These are phyloP conservation scores for Cataglyphis albicans DNA, from an alignment of 2,888 invertebrate genomes.

Conservation along the genomic window DNA sequence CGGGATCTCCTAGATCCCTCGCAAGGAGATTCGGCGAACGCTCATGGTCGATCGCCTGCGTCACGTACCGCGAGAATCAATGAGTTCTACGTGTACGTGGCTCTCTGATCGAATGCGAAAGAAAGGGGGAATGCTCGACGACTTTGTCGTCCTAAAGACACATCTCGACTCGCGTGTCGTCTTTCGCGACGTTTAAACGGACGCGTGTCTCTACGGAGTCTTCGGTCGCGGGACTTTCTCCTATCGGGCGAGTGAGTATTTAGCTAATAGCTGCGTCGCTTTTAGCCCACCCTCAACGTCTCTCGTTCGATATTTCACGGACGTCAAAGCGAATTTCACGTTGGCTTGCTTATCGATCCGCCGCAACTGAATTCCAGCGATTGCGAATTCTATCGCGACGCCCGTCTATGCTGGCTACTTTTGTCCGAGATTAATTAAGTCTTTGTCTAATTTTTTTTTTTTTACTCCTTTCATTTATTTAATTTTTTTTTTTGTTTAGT, in stretches of 20 bases:
- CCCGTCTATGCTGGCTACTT: not conserved
- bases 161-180: conserved; percentile 1
- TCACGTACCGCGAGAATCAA: conserved; percentile 77
- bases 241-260: not conserved
- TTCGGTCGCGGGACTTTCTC: not conserved
- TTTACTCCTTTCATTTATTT: not conserved
- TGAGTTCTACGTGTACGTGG: conserved; percentile 67
- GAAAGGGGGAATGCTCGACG: conserved; percentile 25
- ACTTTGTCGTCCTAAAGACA: not conserved
- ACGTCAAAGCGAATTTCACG: not conserved
- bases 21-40: conserved; percentile 37
- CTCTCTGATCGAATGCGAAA: conserved; percentile 62
- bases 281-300: not conserved
- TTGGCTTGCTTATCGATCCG: not conserved
- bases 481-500: not conserved
- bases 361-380: not conserved
- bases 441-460: not conserved
- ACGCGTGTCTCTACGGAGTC: not conserved
- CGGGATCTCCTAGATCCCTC: not conserved
- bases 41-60: conserved; percentile 70
- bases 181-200: conserved; percentile 15
- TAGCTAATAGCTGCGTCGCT: conserved; percentile 1
- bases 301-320: not conserved
- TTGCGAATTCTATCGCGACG: not conserved
- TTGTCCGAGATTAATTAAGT: not conserved